Evolutionary conservation across 2,797 vertebrate species (phyloP).

Genomic region (Tympanoctomys barrerae): DNA sequence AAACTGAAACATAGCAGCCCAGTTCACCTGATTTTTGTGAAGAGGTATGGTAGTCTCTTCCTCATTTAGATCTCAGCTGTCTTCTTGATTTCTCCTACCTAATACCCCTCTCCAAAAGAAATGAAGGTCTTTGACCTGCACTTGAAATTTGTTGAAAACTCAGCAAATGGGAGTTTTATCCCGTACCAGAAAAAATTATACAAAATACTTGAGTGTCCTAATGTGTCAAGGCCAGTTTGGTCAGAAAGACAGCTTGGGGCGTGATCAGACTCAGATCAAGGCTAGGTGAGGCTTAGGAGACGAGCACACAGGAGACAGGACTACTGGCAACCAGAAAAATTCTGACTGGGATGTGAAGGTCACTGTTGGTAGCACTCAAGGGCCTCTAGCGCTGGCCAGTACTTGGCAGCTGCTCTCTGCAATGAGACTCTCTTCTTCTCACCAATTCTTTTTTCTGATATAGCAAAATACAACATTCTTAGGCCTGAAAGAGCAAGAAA

Average conservation of each 20-base stretch:
- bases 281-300: background rate
- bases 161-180: slow-evolving; percentile 41
- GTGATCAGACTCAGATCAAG: background rate
- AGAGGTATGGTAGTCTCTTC: background rate
- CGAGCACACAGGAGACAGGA: background rate
- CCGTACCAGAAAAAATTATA: slow-evolving; percentile 24
- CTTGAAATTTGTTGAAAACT: slow-evolving; percentile 61
- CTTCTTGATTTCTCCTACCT: background rate
- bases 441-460: background rate
- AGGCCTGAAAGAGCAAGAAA: background rate
- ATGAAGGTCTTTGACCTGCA: slow-evolving; percentile 51
- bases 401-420: background rate
- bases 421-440: background rate
- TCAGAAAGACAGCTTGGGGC: slow-evolving; percentile 5
- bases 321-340: background rate
- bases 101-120: slow-evolving; percentile 36
- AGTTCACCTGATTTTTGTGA: slow-evolving; percentile 22
- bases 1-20: background rate
- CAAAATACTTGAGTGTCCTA: background rate
- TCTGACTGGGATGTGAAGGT: background rate
- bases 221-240: background rate
- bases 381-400: background rate
- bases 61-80: background rate
- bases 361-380: background rate
- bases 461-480: background rate